phyloP scores from a whole-genome alignment of 2,888 invertebrate genomes.

The Caenorhabditis doughertyi region DNA sequence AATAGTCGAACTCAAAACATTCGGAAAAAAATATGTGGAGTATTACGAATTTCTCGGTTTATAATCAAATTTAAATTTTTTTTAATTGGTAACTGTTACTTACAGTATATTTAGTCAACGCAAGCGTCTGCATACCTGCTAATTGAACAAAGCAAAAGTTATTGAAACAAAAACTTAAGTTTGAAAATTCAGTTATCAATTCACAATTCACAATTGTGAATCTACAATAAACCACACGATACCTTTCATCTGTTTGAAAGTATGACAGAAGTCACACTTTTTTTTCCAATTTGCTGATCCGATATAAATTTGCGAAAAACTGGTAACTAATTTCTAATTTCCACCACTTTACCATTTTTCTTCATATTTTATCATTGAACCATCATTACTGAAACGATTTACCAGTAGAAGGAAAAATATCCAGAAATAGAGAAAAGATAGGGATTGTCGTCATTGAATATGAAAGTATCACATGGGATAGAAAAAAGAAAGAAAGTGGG shows the following conservation, averaged over 20 bases:
- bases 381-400: neutral
- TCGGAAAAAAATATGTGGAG: no score
- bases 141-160: no score
- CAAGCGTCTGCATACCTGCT: no score
- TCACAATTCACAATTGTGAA: no score
- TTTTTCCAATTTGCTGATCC: neutral
- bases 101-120: no score
- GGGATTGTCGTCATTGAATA: neutral
- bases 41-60: no score
- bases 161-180: no score
- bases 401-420: neutral
- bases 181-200: no score
- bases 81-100: no score
- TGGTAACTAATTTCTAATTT: neutral
- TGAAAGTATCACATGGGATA: slow-evolving; percentile 29
- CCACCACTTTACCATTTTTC: neutral
- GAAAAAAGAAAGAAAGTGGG: slow-evolving; percentile 20
- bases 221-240: neutral
- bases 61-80: no score
- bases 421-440: slow-evolving; percentile 19
- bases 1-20: no score
- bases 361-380: slow-evolving; percentile 5
- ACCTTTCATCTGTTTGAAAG: neutral
- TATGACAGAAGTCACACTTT: no score
- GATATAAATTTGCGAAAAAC: neutral